A percentile compares a stretch with the other conserved stretches of the same genome.
Evolutionary conservation across 2,113 vertebrate genomes (phyloP).

Genomic region (Myotis brandtii): DNA sequence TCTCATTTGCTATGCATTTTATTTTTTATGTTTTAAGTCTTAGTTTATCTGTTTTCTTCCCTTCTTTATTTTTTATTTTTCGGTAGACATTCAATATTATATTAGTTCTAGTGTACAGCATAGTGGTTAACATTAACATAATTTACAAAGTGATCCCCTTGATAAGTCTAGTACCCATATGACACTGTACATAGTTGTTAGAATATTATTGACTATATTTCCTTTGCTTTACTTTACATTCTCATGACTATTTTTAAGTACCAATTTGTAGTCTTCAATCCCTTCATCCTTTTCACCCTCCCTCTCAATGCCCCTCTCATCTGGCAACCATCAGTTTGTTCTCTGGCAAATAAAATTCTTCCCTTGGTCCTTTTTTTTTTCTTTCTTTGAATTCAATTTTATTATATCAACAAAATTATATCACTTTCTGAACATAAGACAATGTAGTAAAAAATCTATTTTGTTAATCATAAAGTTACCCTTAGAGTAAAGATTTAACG

Average conservation of each 20-base stretch:
- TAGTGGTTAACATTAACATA: not conserved
- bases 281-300: not conserved
- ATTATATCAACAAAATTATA: slow-evolving; percentile 36
- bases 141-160: not conserved
- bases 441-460: not conserved
- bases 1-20: not conserved
- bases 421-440: slow-evolving; percentile 29
- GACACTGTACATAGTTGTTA: not conserved
- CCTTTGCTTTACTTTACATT: not conserved
- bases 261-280: not conserved
- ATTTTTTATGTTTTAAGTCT: not conserved
- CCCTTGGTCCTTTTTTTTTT: not conserved
- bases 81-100: not conserved
- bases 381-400: not conserved
- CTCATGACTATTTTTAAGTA: not conserved
- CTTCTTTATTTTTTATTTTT: not conserved
- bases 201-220: not conserved
- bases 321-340: not conserved
- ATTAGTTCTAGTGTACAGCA: not conserved
- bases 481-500: not conserved
- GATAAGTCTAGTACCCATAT: not conserved
- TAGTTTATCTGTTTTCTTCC: not conserved
- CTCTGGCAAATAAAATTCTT: not conserved
- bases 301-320: not conserved
- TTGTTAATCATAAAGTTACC: not conserved